phyloP scores from a whole-genome alignment of 53 echinoderm and acorn worm genomes.

The Echinometra lucunter region DNA sequence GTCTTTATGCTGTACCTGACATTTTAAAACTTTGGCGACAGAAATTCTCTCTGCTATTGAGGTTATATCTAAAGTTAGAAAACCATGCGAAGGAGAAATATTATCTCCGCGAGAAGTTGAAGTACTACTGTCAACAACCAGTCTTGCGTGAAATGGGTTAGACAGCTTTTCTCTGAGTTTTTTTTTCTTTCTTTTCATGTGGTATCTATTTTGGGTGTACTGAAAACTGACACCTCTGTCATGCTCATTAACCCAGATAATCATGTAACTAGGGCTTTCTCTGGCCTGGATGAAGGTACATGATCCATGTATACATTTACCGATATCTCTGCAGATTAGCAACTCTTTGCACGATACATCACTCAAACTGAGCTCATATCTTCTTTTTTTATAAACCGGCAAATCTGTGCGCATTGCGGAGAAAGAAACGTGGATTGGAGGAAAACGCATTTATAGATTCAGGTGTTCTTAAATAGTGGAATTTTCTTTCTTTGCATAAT shows the following conservation, averaged over 20 bases:
- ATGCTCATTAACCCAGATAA: conserved; percentile 32
- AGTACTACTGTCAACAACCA: not conserved
- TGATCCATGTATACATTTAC: conserved; percentile 29
- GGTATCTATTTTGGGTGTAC: not conserved
- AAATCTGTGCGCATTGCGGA: no score
- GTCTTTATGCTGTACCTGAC: not conserved
- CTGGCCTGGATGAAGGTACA: not conserved
- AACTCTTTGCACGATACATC: not conserved
- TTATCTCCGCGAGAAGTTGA: not conserved
- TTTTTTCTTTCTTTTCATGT: conserved; percentile 1
- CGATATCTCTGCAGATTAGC: not conserved
- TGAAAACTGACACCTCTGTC: not conserved
- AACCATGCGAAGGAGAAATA: not conserved
- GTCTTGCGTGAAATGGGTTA: not conserved
- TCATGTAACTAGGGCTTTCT: conserved; percentile 13
- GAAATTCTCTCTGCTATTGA: not conserved
- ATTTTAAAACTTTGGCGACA: not conserved
- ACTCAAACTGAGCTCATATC: not conserved
- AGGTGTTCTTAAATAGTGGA: no score
- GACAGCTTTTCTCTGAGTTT: not conserved
- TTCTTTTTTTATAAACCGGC: no score
- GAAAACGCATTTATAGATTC: no score
- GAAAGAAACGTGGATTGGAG: no score
- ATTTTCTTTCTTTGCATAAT: no score
- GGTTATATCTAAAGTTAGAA: not conserved